Evolutionary conservation across 2,888 invertebrate genomes (phyloP), one percentile per base, ranked within the genome.

Genomic region (Apotomis turbidana): DNA sequence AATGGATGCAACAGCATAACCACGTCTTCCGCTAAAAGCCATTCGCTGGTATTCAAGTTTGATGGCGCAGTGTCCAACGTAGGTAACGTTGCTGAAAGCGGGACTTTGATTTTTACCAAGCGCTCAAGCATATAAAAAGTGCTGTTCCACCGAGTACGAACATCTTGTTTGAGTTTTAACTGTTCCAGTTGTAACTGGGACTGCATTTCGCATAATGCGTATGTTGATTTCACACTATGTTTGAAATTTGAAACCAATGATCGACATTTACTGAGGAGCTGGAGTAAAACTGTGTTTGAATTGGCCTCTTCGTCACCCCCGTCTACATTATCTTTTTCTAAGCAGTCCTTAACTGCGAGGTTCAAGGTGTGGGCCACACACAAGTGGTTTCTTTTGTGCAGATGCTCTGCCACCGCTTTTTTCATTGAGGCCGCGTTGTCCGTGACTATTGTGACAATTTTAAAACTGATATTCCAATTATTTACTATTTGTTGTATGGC

Each of bases 141-240:
- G 8, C 75, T 76, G 67, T 80, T 80, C 80, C 80, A 80, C 4
- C 81, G 69, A 36, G 81, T 80, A 0, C 54, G 52, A 41, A 81
- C 78, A 61, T 82, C 82, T 77, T 80, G 79, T 72, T 79, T 79
- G 8, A 82, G 74, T 78, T 81, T 79, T 51, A 79, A 74, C 63
- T 6, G 68, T 62, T 66, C 36, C 55, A 76, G 10, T 49, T 77
- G 74, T 68, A 79, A 49, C 75, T 76, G 76, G 38, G 74, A 59
- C 76, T 80, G 80, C 71, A 78, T 74, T 74, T 77, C 66, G 38
- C 62, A 66, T 57, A 79, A 71, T 13, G 72, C 74, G 70, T 78
- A 70, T 57, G 77, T 71, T 36, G 78, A 69, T 71, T 71, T 75
- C 38, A 62, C 71, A 70, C 80, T 79, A 68, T 78, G 71, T 75